phyloP scores from a whole-genome alignment of 2,113 vertebrate species.

The Rhinopomastus cyanomelas region DNA sequence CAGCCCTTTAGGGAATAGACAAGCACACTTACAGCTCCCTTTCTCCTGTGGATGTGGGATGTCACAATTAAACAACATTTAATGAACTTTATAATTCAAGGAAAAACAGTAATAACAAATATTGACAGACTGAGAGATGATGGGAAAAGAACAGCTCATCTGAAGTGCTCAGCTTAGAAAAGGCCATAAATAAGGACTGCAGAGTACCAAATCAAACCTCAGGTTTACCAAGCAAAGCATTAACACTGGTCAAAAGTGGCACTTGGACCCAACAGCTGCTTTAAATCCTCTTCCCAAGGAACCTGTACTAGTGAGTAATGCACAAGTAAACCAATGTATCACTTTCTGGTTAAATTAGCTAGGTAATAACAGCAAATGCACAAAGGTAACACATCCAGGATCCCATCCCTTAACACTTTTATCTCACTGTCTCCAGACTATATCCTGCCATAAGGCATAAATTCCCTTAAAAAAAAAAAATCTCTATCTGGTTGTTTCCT shows the following conservation, averaged over 20 bases:
- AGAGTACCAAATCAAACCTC: background rate
- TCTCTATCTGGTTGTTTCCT: background rate
- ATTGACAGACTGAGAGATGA: background rate
- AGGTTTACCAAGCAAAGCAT: background rate
- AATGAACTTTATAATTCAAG: background rate
- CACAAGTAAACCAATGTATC: background rate
- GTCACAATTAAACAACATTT: background rate
- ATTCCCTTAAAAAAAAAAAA: background rate
- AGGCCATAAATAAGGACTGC: background rate
- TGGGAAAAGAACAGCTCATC: background rate
- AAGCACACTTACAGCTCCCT: background rate
- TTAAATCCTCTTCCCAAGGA: background rate
- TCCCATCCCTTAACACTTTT: background rate
- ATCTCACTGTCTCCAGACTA: background rate
- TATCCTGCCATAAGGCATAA: background rate
- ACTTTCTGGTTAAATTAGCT: background rate
- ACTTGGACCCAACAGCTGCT: background rate
- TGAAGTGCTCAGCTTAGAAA: background rate
- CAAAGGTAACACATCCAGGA: background rate
- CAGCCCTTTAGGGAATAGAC: background rate
- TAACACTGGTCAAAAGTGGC: background rate
- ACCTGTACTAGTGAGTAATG: background rate
- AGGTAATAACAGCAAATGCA: background rate
- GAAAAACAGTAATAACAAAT: background rate
- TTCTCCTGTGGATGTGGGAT: background rate